Evolutionary conservation across 2,797 vertebrate genomes (phyloP).

Genomic region (Anisognathus igniventris): DNA sequence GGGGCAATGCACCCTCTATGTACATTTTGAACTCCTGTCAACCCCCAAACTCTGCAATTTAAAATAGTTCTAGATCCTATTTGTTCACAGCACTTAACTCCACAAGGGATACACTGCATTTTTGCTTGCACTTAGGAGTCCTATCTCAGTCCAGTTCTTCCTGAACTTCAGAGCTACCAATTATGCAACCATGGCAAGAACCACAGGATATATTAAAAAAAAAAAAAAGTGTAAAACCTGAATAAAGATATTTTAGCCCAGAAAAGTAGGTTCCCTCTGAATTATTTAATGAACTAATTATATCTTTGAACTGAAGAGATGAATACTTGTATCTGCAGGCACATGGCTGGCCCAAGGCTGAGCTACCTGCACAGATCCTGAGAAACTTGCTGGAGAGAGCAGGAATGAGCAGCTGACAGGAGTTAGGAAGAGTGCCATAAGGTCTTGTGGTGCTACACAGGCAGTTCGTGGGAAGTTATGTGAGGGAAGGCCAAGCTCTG

Average conservation of each 20-base stretch:
- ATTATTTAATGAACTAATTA: neutral
- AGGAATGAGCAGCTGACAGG: neutral
- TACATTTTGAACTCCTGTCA: neutral
- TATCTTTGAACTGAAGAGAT: neutral
- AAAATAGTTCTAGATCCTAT: neutral
- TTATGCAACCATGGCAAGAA: neutral
- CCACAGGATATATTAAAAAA: neutral
- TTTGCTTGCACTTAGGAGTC: neutral
- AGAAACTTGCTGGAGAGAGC: neutral
- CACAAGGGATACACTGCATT: neutral
- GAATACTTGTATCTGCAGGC: neutral
- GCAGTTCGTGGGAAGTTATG: neutral
- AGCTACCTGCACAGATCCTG: neutral
- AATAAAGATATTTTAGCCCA: neutral
- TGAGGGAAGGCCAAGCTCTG: neutral
- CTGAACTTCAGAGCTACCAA: neutral
- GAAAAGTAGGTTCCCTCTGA: neutral
- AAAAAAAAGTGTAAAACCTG: neutral
- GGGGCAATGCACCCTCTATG: fast-evolving
- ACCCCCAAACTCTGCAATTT: neutral
- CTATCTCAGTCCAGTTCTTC: neutral
- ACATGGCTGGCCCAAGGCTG: fast-evolving
- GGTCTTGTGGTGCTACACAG: neutral
- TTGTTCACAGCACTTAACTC: neutral
- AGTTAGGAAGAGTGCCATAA: fast-evolving